Evolutionary conservation across 1,140 invertebrate genomes (phyloP), one percentile per base, ranked within the genome.

Genomic region (Drosophila arawakana): DNA sequence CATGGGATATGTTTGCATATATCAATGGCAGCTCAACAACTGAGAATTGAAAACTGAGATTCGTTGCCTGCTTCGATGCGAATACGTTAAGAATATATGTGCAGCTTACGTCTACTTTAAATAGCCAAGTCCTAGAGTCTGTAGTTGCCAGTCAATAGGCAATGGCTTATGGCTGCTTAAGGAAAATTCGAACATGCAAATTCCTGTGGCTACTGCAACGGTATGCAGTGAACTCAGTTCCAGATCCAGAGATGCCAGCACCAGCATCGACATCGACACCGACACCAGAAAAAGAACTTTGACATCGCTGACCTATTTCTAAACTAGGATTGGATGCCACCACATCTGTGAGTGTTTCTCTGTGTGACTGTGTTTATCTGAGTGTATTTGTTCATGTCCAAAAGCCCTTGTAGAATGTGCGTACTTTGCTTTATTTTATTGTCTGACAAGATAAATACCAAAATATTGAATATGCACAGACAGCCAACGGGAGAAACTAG

Each of bases 371-470:
- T 58, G 21, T 58, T 10, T 54, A 21, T 54, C 35, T 54, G 25
- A 43, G 37, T 35, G 57, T 54, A 37, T 58, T n/a, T 37, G 46
- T 58, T 10, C 30, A 47, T 66, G 61, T 76, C 21, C 49, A 71
- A 63, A 63, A 75, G 73, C 54, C 54, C 44, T 43, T 52, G 47
- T 47, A 66, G 55, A 66, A 76, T 76, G 73, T 76, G 69, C 70
- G 70, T 76, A 77, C 65, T 89, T 76, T 89, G 85, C 81, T 84
- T 84, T 89, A 89, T 89, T 89, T 89, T 89, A 89, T 89, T 89
- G 84, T 89, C 85, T 66, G 75, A 89, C 84, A 89, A 89, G 84
- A 89, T 89, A 89, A 89, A 89, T 89, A 84, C 84, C 84, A 79
- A 89, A 89, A 89, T 89, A 89, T 89, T 89, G 78, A 89, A 89